Evolutionary conservation across 2,888 invertebrate genomes (phyloP).

Genomic region (Oscheius sp.): DNA sequence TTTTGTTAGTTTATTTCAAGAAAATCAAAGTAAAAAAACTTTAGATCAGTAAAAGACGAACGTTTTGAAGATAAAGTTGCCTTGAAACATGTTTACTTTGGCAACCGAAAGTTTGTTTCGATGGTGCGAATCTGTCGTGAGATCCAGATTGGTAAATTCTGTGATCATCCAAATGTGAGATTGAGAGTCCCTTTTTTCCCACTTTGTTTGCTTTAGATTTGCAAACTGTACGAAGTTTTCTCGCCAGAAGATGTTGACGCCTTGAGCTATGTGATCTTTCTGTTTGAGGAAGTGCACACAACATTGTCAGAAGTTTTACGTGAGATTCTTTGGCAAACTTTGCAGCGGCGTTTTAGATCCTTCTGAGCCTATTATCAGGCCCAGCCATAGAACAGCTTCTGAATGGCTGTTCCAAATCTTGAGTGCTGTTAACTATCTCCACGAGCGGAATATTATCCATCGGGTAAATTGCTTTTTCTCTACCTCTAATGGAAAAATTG

Average conservation of each 20-base stretch:
- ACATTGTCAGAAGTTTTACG: conserved; percentile 5
- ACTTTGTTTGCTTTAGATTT: not conserved
- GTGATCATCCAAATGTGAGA: conserved; percentile 18
- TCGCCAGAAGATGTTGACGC: not conserved
- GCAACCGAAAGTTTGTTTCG: conserved; percentile 10
- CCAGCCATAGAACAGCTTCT: conserved; percentile 3
- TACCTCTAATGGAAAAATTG: not conserved
- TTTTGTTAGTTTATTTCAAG: not conserved
- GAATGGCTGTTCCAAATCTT: conserved; percentile 16
- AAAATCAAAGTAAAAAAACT: not conserved
- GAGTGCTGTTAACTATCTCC: conserved; percentile 18
- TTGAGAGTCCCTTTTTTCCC: not conserved
- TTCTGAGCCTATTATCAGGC: not conserved
- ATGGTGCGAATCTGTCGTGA: conserved; percentile 5
- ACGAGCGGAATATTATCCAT: conserved; percentile 18
- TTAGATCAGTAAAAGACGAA: not conserved
- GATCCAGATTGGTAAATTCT: conserved; percentile 19
- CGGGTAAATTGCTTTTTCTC: not conserved
- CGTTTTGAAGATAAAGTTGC: not conserved
- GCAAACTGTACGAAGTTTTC: conserved; percentile 14
- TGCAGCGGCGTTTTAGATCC: not conserved
- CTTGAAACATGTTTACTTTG: conserved; percentile 16
- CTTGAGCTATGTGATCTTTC: conserved; percentile 10
- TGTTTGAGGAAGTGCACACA: conserved; percentile 15
- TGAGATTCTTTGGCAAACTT: conserved; percentile 8